phyloP scores from a whole-genome alignment of 2,797 vertebrate species.

The Odontamblyopus lacepedii region DNA sequence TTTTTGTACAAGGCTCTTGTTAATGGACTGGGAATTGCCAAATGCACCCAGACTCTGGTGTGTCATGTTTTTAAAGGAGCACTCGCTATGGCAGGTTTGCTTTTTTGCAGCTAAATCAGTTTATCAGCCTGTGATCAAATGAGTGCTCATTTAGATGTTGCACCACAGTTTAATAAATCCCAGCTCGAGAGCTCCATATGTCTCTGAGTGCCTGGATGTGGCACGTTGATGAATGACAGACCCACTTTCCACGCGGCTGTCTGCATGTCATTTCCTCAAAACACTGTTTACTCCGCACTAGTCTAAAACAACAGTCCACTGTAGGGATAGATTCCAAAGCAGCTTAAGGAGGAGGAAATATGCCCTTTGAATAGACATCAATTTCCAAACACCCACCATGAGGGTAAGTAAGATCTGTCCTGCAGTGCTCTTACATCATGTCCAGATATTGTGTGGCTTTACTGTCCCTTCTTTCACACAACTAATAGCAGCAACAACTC shows the following conservation, averaged over 20 bases:
- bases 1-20: conserved; percentile 4
- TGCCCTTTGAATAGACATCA: conserved; percentile 61
- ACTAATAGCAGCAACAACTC: conserved; percentile 75
- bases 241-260: conserved; percentile 53
- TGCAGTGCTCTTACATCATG: conserved; percentile 46
- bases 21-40: conserved; percentile 28
- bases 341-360: conserved; percentile 52
- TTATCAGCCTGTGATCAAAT: conserved; percentile 62
- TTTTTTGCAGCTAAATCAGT: conserved; percentile 51
- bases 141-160: conserved; percentile 56
- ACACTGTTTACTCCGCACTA: conserved; percentile 23
- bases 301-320: conserved; percentile 28
- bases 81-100: conserved; percentile 36
- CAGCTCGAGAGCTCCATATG: conserved; percentile 42
- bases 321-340: conserved; percentile 43
- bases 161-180: conserved; percentile 60
- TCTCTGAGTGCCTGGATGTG: conserved; percentile 42
- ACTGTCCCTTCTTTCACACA: conserved; percentile 58
- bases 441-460: conserved; percentile 60
- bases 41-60: conserved; percentile 31
- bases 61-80: conserved; percentile 45
- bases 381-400: conserved; percentile 58
- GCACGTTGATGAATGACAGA: conserved; percentile 48
- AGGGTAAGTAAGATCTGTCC: conserved; percentile 60
- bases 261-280: conserved; percentile 56